A percentile compares a stretch with the other conserved stretches of the same genome.
Evolutionary conservation across 2,888 invertebrate species (phyloP).

Genomic region (Calameuta idolon): DNA sequence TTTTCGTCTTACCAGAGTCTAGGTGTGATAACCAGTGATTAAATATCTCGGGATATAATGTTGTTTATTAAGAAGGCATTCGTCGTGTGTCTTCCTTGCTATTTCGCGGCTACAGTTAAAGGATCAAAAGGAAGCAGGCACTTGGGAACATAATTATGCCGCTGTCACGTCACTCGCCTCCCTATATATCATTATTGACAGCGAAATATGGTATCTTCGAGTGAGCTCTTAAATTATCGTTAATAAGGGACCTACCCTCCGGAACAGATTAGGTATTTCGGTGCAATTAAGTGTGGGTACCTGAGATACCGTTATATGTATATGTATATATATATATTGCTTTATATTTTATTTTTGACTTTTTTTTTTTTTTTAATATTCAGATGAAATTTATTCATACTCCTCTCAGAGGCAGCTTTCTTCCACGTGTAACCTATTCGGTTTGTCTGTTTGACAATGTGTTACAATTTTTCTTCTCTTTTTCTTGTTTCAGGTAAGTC

Average conservation of each 20-base stretch:
- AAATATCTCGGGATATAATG: slow-evolving; percentile 30
- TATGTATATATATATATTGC: background rate
- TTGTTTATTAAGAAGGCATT: slow-evolving; percentile 25
- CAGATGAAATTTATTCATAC: background rate
- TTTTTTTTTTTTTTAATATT: background rate
- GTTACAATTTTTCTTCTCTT: slow-evolving; percentile 1
- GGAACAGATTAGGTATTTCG: slow-evolving; percentile 34
- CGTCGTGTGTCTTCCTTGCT: slow-evolving; percentile 7
- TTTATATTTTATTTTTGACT: slow-evolving; percentile 34
- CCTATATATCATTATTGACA: slow-evolving; percentile 34
- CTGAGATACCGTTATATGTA: background rate
- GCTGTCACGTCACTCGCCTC: slow-evolving; percentile 25
- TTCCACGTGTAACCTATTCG: background rate
- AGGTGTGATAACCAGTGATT: slow-evolving; percentile 29
- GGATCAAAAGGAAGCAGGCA: background rate
- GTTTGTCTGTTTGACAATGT: background rate
- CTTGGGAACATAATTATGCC: slow-evolving; percentile 27
- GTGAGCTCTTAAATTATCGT: slow-evolving; percentile 38
- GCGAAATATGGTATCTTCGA: slow-evolving; percentile 26
- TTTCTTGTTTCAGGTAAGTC: slow-evolving; percentile 54
- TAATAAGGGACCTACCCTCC: slow-evolving; percentile 32
- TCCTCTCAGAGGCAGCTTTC: background rate
- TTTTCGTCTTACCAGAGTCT: background rate
- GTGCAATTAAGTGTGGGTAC: slow-evolving; percentile 34
- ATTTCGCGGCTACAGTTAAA: background rate